These are phyloP conservation scores for Dendrolimus punctatus DNA, from an alignment of 1,140 invertebrate species.

Conservation along the genomic window DNA sequence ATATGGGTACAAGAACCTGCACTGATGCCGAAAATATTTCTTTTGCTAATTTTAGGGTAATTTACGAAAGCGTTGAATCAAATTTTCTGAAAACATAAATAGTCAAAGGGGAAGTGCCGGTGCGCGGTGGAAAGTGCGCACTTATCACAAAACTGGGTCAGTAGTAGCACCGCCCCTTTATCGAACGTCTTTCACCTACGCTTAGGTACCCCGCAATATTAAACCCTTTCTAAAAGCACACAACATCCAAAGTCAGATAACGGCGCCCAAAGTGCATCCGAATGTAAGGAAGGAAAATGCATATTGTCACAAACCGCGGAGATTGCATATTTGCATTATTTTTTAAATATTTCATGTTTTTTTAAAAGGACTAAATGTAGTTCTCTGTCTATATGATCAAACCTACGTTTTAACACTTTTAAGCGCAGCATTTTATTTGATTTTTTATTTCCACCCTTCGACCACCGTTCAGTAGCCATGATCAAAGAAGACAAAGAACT, in stretches of 20 bases:
- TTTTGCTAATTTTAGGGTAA: slow-evolving; percentile 7
- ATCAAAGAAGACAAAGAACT: no score
- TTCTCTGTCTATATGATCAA: no score
- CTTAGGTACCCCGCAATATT: slow-evolving; percentile 33
- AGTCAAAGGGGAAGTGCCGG: slow-evolving; percentile 49
- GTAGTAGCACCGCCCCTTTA: slow-evolving; percentile 68
- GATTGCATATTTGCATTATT: no score
- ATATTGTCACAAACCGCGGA: slow-evolving; percentile 19
- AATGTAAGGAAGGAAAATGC: slow-evolving; percentile 44
- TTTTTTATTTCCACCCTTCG: no score
- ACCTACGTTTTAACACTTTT: no score
- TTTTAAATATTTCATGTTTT: no score
- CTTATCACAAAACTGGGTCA: slow-evolving; percentile 64
- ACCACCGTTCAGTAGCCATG: no score
- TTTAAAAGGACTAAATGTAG: no score
- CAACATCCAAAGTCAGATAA: slow-evolving; percentile 37
- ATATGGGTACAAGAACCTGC: no score
- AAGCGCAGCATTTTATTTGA: no score
- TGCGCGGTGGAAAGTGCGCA: slow-evolving; percentile 66
- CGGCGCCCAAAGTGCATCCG: slow-evolving; percentile 23
- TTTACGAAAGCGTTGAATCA: slow-evolving; percentile 26
- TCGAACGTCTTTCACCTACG: slow-evolving; percentile 44
- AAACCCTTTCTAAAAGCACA: slow-evolving; percentile 37
- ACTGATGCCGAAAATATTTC: no score
- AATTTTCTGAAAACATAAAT: slow-evolving; percentile 54